Evolutionary conservation across 2,888 invertebrate genomes (phyloP), one percentile per base, ranked within the genome.

Genomic region (Trisateles emortualis): DNA sequence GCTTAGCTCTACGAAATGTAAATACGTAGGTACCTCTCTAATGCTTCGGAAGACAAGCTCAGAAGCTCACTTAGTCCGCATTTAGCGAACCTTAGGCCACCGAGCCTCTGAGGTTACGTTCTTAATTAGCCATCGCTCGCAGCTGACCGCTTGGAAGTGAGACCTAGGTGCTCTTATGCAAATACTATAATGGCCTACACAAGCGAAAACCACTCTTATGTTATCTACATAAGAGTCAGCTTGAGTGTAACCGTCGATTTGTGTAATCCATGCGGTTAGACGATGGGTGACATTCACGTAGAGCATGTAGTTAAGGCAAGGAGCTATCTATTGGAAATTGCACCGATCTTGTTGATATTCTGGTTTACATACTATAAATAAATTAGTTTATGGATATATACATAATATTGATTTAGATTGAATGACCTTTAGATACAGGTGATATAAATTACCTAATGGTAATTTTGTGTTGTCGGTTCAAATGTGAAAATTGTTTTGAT

Each of bases 71-170:
- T 87, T 86, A 87, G 86, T 77, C 76, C 77, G 76, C 84, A 88
- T 89, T 89, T 88, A 86, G 84, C 78, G 72, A 76, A 85, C 85
- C 87, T 84, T 78, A 84, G 78, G 74, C 85, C 76, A 83, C 75
- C 74, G 68, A 79, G 74, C 72, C 78, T 74, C 78, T 83, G 88
- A 86, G 90, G 90, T 88, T 83, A 82, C 79, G 82, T 88, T 85
- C 90, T 88, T 91, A 92, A 92, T 92, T 90, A 90, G 86, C 87
- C 83, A 86, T 88, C 88, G 81, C 84, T 83, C 75, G 84, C 83
- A 85, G 86, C 86, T 89, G 90, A 89, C 91, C 91, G 82, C 88
- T 86, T 73, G 76, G 81, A 83, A 85, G 83, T 84, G 81, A 83
- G 84, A 86, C 76, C 80, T 77, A 74, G 72, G 72, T 76, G 72